Conservation (phyloP, 1,140 invertebrate species). For the Macrostomum lignano region DNA sequence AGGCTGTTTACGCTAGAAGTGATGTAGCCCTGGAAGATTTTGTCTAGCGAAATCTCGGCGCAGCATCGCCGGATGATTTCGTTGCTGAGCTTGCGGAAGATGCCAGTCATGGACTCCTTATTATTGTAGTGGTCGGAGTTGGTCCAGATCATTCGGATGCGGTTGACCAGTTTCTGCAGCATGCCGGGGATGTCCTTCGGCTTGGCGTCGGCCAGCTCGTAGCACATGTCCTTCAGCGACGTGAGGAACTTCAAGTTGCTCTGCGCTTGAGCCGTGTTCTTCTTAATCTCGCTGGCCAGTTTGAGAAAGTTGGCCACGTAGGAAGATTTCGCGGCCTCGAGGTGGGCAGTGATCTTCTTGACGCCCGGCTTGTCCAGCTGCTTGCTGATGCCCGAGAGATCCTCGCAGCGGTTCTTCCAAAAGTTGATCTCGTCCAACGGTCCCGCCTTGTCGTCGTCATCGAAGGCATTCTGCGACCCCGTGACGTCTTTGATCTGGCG, state of each 20-base stretch:
- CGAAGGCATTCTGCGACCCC: constrained; percentile 39
- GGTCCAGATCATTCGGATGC: constrained; percentile 48
- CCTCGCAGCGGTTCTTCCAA: constrained; percentile 52
- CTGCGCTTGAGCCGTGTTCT: constrained; percentile 36
- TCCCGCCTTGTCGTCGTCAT: constrained; percentile 39
- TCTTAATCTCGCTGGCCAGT: constrained; percentile 26
- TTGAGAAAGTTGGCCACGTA: constrained; percentile 42
- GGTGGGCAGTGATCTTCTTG: constrained; percentile 39
- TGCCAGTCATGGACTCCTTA: constrained; percentile 36
- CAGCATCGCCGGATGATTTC: constrained; percentile 46
- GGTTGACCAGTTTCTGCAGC: constrained; percentile 41
- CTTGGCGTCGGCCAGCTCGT: constrained; percentile 33
- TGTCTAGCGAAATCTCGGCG: constrained; percentile 38
- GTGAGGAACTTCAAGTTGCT: constrained; percentile 50
- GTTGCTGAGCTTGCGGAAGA: constrained; percentile 47
- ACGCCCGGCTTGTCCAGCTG: constrained; percentile 43
- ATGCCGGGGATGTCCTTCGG: constrained; percentile 37
- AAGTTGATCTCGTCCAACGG: constrained; percentile 58
- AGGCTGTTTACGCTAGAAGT: constrained; percentile 39
- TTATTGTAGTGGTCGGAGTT: constrained; percentile 47
- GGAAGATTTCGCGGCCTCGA: constrained; percentile 43
- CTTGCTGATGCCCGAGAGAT: constrained; percentile 40
- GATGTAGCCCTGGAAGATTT: constrained; percentile 37
- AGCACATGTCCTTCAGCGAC: constrained; percentile 41
- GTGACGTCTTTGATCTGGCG: constrained; percentile 50